These are phyloP conservation scores for Telmatherina bonti DNA, from an alignment of 2,797 vertebrate genomes.

Conservation along the genomic window DNA sequence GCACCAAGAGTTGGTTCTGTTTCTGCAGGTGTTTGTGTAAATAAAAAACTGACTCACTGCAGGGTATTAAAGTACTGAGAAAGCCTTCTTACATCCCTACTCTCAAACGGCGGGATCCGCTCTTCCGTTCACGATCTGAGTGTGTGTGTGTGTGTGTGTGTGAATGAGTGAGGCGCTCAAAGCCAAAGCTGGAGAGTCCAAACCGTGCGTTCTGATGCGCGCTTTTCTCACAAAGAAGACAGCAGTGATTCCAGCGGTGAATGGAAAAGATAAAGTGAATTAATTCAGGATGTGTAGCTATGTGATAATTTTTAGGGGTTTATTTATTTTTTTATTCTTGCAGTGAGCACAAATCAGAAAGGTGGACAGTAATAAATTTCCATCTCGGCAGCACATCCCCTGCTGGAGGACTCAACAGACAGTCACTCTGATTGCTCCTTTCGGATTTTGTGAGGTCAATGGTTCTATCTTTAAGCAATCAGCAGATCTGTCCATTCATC, in stretches of 20 bases:
- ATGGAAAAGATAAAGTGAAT: neutral
- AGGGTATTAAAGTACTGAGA: neutral
- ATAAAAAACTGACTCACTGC: constrained; percentile 8
- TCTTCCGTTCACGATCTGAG: constrained; percentile 4
- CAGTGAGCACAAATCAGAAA: neutral
- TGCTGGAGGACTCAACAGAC: constrained; percentile 25
- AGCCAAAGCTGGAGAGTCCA: constrained; percentile 29
- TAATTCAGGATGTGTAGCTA: neutral
- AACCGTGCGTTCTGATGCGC: constrained; percentile 39
- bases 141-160: constrained; percentile 8
- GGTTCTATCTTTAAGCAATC: constrained; percentile 47
- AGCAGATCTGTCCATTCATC: constrained; percentile 39
- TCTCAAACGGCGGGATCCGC: constrained; percentile 19
- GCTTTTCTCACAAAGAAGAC: constrained; percentile 13
- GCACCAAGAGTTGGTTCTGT: constrained; percentile 39
- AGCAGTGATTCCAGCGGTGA: constrained; percentile 13
- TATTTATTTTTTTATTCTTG: neutral
- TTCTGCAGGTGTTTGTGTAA: constrained; percentile 3
- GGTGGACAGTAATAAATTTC: constrained; percentile 28
- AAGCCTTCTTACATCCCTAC: neutral
- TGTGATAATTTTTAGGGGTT: neutral
- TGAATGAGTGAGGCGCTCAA: constrained; percentile 48
- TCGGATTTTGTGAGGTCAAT: constrained; percentile 40
- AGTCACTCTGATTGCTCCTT: constrained; percentile 29
- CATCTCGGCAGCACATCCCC: constrained; percentile 43